phyloP scores from a whole-genome alignment of 1,140 invertebrate genomes.

The Heliconius melpomene region DNA sequence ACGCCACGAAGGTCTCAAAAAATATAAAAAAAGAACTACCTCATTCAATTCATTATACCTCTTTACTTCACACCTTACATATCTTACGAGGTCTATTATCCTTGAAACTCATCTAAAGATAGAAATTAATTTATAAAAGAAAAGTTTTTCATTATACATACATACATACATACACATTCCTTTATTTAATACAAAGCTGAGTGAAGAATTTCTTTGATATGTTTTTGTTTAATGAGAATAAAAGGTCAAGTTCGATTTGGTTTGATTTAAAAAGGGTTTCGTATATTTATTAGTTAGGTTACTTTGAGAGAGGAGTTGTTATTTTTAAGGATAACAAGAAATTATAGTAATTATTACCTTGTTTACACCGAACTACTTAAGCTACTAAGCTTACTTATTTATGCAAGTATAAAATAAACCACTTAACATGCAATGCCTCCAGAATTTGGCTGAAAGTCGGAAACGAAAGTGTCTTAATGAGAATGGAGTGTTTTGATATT shows the following conservation, averaged over 20 bases:
- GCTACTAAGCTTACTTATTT: too few relatives aligned
- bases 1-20: neutral
- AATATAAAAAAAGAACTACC: neutral
- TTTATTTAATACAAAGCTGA: constrained; percentile 5
- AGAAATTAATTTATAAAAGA: constrained; percentile 3
- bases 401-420: too few relatives aligned
- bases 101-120: constrained; percentile 1
- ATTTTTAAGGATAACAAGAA: too few relatives aligned
- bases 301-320: neutral
- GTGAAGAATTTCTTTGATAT: constrained; percentile 4
- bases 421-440: too few relatives aligned
- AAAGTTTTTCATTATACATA: neutral
- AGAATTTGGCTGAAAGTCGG: too few relatives aligned
- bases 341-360: too few relatives aligned
- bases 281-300: neutral
- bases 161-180: neutral
- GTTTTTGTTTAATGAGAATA: neutral
- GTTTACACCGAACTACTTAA: too few relatives aligned
- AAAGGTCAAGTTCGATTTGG: neutral
- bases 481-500: too few relatives aligned
- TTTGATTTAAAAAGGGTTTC: neutral
- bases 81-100: neutral
- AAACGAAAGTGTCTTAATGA: too few relatives aligned
- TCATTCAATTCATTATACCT: neutral
- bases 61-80: neutral